Evolutionary conservation across 1,140 invertebrate species (phyloP).

Genomic region (Cyclina sinensis): DNA sequence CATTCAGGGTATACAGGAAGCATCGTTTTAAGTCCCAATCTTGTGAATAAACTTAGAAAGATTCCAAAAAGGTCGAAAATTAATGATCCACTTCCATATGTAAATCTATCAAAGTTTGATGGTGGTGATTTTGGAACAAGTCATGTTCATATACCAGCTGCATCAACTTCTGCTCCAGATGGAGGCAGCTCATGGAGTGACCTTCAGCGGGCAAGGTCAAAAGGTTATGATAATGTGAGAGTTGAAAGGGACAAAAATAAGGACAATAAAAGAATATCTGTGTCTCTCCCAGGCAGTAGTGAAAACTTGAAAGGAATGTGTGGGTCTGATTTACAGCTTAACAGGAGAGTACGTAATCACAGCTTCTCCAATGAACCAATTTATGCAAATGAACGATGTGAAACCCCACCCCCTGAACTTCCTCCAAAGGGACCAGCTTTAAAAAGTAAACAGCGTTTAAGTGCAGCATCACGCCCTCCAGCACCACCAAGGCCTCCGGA

Average conservation of each 20-base stretch:
- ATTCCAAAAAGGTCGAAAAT: slow-evolving; percentile 79
- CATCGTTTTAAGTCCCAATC: slow-evolving; percentile 76
- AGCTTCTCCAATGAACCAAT: slow-evolving; percentile 71
- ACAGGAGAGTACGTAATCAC: slow-evolving; percentile 14
- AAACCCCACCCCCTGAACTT: slow-evolving; percentile 78
- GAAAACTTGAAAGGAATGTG: slow-evolving; percentile 59
- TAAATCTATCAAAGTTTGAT: slow-evolving; percentile 83
- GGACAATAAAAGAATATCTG: slow-evolving; percentile 65
- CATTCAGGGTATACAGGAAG: slow-evolving; percentile 53
- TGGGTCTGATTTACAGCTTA: slow-evolving; percentile 57
- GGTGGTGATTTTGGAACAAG: slow-evolving; percentile 74
- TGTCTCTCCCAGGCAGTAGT: slow-evolving; percentile 60
- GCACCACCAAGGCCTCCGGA: slow-evolving; percentile 75
- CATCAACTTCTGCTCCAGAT: slow-evolving; percentile 60
- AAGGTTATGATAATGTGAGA: slow-evolving; percentile 70
- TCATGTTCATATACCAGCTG: slow-evolving; percentile 76
- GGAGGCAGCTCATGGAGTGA: slow-evolving; percentile 33
- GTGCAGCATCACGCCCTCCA: slow-evolving; percentile 27
- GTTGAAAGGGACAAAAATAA: slow-evolving; percentile 47
- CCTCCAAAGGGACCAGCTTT: slow-evolving; percentile 83
- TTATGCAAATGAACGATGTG: slow-evolving; percentile 77
- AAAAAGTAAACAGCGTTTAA: slow-evolving; percentile 62
- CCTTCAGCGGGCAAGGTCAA: slow-evolving; percentile 17
- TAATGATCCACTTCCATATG: slow-evolving; percentile 82
- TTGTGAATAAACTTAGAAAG: slow-evolving; percentile 79